Evolutionary conservation across 2,797 vertebrate genomes (phyloP).

Genomic region (Megalops cyprinoides): DNA sequence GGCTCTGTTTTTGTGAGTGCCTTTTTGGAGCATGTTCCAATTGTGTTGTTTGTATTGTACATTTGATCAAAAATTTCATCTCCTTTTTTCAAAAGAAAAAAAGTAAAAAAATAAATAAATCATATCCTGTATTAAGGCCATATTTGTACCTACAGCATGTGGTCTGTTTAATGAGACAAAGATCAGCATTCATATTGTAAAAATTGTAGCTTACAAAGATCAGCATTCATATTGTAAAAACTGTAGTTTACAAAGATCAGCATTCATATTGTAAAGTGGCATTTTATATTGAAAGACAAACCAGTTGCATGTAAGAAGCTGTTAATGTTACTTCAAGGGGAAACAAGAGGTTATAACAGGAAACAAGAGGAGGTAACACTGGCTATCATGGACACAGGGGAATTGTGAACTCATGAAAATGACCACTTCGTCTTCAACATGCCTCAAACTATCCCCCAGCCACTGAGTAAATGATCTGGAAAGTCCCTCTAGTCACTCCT

Average conservation of each 20-base stretch:
- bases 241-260: neutral
- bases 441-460: slow-evolving; percentile 3
- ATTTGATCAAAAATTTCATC: too few species aligned
- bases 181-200: neutral
- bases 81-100: too few species aligned
- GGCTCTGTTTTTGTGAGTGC: too few species aligned
- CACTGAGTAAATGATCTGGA: neutral
- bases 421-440: neutral
- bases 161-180: too few species aligned
- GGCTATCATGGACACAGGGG: neutral
- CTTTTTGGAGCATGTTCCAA: too few species aligned
- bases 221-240: neutral
- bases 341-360: neutral
- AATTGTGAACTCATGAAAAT: slow-evolving; percentile 14
- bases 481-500: neutral
- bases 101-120: too few species aligned
- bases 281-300: neutral
- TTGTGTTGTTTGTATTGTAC: too few species aligned
- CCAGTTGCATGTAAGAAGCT: neutral
- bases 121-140: too few species aligned
- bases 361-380: neutral
- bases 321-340: neutral
- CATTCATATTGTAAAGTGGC: neutral
- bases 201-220: neutral
- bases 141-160: too few species aligned